Conservation (phyloP, 2,113 vertebrate species). For the Propithecus coquereli region DNA sequence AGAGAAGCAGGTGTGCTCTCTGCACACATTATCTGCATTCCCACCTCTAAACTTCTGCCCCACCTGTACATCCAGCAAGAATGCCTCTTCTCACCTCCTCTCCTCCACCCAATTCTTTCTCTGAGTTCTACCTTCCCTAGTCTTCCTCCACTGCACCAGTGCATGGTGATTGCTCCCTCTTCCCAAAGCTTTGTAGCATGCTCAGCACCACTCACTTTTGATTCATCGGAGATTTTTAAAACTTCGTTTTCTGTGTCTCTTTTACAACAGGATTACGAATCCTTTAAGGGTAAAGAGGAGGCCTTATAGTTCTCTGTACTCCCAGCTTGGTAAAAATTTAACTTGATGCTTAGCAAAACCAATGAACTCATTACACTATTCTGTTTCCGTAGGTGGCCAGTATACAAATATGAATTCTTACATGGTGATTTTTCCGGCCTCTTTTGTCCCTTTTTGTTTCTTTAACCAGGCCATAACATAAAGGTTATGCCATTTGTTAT, state of each 20-base stretch:
- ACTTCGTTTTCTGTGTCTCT: not conserved
- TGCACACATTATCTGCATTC: not conserved
- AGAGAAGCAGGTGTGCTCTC: not conserved
- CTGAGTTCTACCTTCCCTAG: not conserved
- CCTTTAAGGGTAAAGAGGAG: not conserved
- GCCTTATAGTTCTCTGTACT: not conserved
- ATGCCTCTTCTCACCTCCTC: not conserved
- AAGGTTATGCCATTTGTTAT: slow-evolving; percentile 59
- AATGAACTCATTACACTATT: slow-evolving; percentile 7
- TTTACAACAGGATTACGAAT: not conserved
- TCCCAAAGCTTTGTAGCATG: not conserved
- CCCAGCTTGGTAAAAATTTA: not conserved
- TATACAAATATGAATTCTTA: slow-evolving; percentile 43
- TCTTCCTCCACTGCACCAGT: not conserved
- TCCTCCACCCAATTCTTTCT: not conserved
- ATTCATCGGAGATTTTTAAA: not conserved
- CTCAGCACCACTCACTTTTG: not conserved
- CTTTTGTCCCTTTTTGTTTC: slow-evolving; percentile 12
- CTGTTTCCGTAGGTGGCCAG: not conserved
- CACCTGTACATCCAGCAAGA: not conserved
- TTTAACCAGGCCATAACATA: not conserved
- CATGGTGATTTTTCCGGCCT: not conserved
- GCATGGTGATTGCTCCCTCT: not conserved
- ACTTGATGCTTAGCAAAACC: slow-evolving; percentile 34
- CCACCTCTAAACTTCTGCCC: not conserved